Evolutionary conservation across 2,797 vertebrate species (phyloP).

Genomic region (Vireo griseus): DNA sequence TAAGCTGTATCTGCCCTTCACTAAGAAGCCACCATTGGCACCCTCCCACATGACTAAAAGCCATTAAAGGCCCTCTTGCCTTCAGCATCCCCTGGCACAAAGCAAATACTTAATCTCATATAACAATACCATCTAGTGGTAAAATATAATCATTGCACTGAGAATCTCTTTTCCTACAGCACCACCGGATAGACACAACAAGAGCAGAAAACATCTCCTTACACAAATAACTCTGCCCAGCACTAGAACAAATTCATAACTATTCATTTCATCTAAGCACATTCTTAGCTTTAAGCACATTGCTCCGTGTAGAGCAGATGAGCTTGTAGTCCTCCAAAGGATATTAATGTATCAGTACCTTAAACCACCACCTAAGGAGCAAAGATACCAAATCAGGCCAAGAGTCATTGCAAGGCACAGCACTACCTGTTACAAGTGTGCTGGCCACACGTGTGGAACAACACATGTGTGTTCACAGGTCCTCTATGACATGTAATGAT

Average conservation of each 20-base stretch:
- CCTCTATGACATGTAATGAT: not conserved
- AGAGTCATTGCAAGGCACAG: not conserved
- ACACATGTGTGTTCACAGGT: not conserved
- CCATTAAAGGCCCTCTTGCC: not conserved
- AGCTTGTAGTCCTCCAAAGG: not conserved
- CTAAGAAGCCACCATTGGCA: not conserved
- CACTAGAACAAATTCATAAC: not conserved
- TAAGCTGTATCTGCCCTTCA: not conserved
- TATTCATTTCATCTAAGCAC: not conserved
- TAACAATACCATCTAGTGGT: slow-evolving; percentile 64
- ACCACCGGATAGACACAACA: fast-evolving
- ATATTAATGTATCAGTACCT: not conserved
- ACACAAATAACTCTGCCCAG: not conserved
- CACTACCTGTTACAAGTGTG: fast-evolving
- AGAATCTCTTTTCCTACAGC: not conserved
- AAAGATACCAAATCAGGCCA: not conserved
- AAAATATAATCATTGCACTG: slow-evolving; percentile 27
- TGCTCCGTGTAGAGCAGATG: not conserved
- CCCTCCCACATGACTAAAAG: not conserved
- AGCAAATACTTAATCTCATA: slow-evolving; percentile 38
- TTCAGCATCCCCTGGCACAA: not conserved
- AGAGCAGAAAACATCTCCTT: not conserved
- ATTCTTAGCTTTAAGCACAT: not conserved
- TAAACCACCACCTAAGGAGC: not conserved
- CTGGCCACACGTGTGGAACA: fast-evolving